These are phyloP conservation scores for Acromyrmex heyeri DNA, from an alignment of 1,140 invertebrate species.

Conservation along the genomic window DNA sequence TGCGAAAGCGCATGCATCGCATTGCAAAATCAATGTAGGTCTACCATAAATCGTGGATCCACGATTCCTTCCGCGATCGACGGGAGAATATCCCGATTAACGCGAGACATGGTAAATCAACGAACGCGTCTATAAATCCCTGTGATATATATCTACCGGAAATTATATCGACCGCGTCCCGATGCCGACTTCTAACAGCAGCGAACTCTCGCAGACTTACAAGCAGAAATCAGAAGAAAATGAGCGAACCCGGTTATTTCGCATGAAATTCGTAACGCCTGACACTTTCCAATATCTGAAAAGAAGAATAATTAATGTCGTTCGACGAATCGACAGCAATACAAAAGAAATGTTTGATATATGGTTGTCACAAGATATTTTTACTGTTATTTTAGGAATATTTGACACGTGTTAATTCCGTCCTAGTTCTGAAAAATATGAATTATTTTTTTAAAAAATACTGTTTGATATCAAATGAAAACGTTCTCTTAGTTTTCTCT, in stretches of 20 bases:
- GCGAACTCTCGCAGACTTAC: not conserved
- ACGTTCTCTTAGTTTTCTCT: not conserved
- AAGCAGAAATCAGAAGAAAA: constrained; percentile 23
- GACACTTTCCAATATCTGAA: not conserved
- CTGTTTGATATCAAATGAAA: not conserved
- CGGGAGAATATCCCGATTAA: constrained; percentile 55
- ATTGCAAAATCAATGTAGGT: constrained; percentile 45
- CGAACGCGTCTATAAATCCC: constrained; percentile 37
- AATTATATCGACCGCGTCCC: constrained; percentile 45
- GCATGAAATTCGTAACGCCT: not conserved
- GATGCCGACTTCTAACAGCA: constrained; percentile 18
- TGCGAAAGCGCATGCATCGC: constrained; percentile 31
- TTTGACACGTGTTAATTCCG: not conserved
- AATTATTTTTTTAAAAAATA: not conserved
- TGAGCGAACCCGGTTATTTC: not conserved
- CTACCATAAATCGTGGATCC: constrained; percentile 49
- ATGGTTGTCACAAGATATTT: not conserved
- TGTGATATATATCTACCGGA: constrained; percentile 42
- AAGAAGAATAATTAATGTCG: not conserved
- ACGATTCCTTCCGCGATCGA: constrained; percentile 48
- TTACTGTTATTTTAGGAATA: not conserved
- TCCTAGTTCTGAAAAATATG: not conserved
- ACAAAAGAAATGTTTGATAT: not conserved
- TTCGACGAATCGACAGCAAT: not conserved
- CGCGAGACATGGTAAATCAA: constrained; percentile 53